Conservation (phyloP, 2,888 invertebrate genomes). For the Polyommatus iphigenia region DNA sequence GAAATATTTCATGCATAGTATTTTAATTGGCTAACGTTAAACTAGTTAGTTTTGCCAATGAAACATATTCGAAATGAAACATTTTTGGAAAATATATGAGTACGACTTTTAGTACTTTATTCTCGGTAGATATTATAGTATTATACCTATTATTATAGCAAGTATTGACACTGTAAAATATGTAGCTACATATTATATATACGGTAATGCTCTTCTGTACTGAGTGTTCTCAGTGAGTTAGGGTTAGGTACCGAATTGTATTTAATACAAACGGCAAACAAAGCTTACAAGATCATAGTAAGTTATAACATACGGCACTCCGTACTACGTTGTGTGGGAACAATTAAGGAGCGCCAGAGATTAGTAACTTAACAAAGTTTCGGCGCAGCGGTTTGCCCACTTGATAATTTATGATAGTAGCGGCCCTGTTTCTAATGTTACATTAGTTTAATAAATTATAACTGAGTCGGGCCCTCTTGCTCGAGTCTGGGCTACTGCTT, state of each 20-base stretch:
- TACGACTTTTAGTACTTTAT: too few species aligned
- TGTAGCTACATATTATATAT: too few species aligned
- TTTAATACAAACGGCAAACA: slow-evolving; percentile 26
- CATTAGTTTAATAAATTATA: slow-evolving; percentile 5
- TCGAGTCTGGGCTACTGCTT: neutral
- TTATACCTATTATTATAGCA: too few species aligned
- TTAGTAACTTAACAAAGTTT: slow-evolving; percentile 49
- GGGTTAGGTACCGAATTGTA: neutral
- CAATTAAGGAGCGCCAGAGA: slow-evolving; percentile 43
- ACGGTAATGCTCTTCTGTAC: too few species aligned
- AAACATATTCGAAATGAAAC: neutral
- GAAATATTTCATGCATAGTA: slow-evolving; percentile 10
- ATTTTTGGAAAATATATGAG: neutral
- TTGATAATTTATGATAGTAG: slow-evolving; percentile 62
- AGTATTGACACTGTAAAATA: too few species aligned
- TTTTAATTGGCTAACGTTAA: neutral
- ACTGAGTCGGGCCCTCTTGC: neutral
- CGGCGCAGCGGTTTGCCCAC: slow-evolving; percentile 52
- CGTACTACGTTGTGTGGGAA: slow-evolving; percentile 27
- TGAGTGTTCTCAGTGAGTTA: too few species aligned
- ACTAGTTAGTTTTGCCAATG: neutral
- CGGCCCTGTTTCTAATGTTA: slow-evolving; percentile 50
- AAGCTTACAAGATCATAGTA: slow-evolving; percentile 29
- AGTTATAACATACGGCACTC: slow-evolving; percentile 28
- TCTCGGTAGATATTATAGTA: too few species aligned